Evolutionary conservation across 2,797 vertebrate species (phyloP).

Genomic region (Tamandua tetradactyla): DNA sequence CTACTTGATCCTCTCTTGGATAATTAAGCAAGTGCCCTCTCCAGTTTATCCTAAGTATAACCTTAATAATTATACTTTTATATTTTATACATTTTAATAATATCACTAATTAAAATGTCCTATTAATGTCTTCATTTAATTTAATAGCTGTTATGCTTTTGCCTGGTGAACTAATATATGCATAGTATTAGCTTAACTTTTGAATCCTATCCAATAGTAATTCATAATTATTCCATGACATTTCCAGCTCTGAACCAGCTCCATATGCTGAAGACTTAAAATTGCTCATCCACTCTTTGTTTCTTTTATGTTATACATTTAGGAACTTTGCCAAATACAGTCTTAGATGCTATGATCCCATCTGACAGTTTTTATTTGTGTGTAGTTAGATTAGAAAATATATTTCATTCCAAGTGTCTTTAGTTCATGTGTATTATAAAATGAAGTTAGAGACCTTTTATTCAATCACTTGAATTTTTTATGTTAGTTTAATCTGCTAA

Average conservation of each 20-base stretch:
- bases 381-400: not conserved
- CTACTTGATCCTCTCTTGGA: not conserved
- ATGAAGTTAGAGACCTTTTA: not conserved
- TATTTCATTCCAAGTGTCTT: not conserved
- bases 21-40: conserved; percentile 50
- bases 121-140: conserved; percentile 68
- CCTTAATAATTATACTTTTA: no score
- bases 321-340: not conserved
- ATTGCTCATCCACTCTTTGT: not conserved
- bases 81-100: no score
- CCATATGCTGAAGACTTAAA: not conserved
- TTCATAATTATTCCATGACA: conserved; percentile 23
- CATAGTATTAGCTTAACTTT: conserved; percentile 28
- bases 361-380: conserved; percentile 23
- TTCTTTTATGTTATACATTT: conserved; percentile 34
- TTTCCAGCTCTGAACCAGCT: conserved; percentile 36
- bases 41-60: conserved; percentile 43
- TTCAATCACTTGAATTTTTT: not conserved
- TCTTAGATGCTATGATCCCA: not conserved
- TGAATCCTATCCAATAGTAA: conserved; percentile 60
- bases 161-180: conserved; percentile 36
- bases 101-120: conserved; percentile 57
- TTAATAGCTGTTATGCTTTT: conserved; percentile 63
- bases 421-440: not conserved
- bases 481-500: not conserved